These are phyloP conservation scores for Acanthornis magna DNA, from an alignment of 2,797 vertebrate species.

Conservation along the genomic window DNA sequence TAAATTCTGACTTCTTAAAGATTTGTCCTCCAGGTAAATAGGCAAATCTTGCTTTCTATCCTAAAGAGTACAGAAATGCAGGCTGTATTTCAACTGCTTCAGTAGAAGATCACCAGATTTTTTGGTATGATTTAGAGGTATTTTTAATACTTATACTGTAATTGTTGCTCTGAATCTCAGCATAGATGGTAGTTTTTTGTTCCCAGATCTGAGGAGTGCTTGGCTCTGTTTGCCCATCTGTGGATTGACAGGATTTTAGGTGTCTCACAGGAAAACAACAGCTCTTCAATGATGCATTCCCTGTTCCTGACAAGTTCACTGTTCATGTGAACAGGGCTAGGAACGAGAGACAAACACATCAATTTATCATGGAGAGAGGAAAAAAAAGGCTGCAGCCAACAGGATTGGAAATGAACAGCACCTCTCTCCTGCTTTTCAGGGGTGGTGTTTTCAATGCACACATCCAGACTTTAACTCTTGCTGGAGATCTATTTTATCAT, in stretches of 20 bases:
- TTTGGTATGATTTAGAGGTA: neutral
- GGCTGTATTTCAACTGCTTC: neutral
- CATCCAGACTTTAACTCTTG: neutral
- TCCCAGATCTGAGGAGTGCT: neutral
- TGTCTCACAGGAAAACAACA: neutral
- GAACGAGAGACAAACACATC: neutral
- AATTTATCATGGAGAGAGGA: neutral
- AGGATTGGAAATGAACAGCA: neutral
- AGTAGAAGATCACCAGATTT: neutral
- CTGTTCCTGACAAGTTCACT: neutral
- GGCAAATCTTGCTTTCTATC: neutral
- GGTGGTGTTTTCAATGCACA: neutral
- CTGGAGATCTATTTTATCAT: neutral
- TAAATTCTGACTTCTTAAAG: neutral
- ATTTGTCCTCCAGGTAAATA: neutral
- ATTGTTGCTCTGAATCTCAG: neutral
- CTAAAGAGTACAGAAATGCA: neutral
- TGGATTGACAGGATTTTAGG: neutral
- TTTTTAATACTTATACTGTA: neutral
- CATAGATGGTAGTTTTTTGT: fast-evolving
- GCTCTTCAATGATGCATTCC: neutral
- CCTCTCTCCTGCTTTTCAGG: neutral
- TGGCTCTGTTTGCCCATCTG: neutral
- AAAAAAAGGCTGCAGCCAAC: neutral
- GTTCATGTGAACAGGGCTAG: neutral